Base-by-base conservation (phyloP, 2,888 invertebrate species). In the Sericinus montela region DNA sequence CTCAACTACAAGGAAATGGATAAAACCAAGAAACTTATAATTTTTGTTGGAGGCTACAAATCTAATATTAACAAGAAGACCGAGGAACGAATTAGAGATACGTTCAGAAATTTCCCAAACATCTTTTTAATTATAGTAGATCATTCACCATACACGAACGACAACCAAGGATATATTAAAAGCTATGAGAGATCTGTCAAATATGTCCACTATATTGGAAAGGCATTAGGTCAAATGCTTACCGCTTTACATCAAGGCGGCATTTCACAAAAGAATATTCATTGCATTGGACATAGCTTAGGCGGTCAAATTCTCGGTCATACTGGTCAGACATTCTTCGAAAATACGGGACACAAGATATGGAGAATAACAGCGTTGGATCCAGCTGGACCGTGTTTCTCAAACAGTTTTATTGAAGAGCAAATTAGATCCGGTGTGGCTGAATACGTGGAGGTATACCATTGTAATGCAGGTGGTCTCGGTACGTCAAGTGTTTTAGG, bases 371-470 rank as follows among this genome's bases (percentile, higher is more conserved):
- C 84, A 0, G 88, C 79, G 2, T 59, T 87, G 6, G 88, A 88
- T 41, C 88, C 88, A 1, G 88, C 88, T 40, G 87, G 87, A 0
- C 88, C 88, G 3, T 88, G 87, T 50, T 88, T 84, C 52, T 72
- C 80, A 0, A 78, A 81, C 16, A 80, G 77, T 48, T 58, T 72
- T 0, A 71, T 78, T 1, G 65, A 83, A 37, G 80, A 89, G 13
- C 84, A 91, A 56, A 67, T 92, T 0, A 80, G 90, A 41, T 77
- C 86, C 14, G 85, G 86, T 4, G 90, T 92, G 19, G 92, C 92
- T 0, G 76, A 84, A 0, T 90, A 91, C 58, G 92, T 92, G 0
- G 91, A 92, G 62, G 86, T 90, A 0, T 86, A 91, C 53, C 92
- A 92, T 62, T 92, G 92, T 23, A 91, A 91, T 54, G 89, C 89